Conservation (phyloP, 2,797 vertebrate species). For the Sternotherus odoratus region DNA sequence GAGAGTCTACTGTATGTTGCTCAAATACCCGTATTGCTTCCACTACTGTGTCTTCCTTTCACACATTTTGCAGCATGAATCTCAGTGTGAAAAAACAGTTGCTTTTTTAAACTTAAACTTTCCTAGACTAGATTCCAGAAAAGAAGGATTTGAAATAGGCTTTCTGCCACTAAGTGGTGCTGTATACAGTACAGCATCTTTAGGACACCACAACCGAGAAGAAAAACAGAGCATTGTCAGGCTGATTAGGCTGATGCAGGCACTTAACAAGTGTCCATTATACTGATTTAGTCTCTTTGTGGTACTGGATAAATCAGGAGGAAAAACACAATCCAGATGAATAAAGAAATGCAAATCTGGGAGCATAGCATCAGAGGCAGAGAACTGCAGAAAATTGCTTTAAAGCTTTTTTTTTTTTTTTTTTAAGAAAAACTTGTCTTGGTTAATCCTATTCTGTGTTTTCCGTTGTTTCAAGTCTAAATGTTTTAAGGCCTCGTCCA, state of each 20-base stretch:
- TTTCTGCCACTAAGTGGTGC: constrained; percentile 73
- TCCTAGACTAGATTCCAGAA: rapidly evolving
- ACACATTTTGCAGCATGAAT: rapidly evolving
- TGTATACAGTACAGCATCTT: constrained; percentile 43
- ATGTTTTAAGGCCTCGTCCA: background rate
- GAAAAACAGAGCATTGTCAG: background rate
- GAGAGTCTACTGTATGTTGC: too few species aligned
- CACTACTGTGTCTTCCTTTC: background rate
- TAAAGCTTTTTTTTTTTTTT: background rate
- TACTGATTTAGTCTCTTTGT: constrained; percentile 7
- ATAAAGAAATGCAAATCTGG: constrained; percentile 64
- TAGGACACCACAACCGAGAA: rapidly evolving
- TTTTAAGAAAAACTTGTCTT: constrained; percentile 14
- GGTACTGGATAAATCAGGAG: background rate
- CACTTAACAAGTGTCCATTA: background rate
- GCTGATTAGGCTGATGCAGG: background rate
- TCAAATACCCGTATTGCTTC: background rate
- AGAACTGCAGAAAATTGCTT: constrained; percentile 33
- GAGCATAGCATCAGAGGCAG: background rate
- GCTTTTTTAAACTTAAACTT: background rate
- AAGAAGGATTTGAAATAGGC: background rate
- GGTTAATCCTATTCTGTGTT: background rate
- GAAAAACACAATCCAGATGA: constrained; percentile 49
- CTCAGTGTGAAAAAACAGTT: rapidly evolving
- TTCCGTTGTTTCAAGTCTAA: background rate